These are phyloP conservation scores for Rhynchotus rufescens DNA, from an alignment of 2,797 vertebrate species.

Conservation along the genomic window DNA sequence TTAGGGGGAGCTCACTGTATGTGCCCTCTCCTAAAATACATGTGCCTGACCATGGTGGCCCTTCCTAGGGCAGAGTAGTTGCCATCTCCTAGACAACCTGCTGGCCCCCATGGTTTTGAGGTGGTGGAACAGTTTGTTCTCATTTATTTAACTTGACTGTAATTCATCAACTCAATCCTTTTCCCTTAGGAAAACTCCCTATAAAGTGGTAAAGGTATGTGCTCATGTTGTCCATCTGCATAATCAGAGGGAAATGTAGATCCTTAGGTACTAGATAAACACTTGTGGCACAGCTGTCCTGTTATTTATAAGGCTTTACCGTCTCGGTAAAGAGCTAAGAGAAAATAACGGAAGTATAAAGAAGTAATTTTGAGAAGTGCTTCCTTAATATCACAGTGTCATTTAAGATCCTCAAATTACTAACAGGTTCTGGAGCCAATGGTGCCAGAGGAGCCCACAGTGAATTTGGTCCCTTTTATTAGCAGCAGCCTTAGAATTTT, in stretches of 20 bases:
- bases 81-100: not conserved
- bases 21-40: not conserved
- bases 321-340: not conserved
- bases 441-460: not conserved
- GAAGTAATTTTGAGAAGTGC: not conserved
- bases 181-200: not conserved
- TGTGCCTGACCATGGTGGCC: rapidly evolving
- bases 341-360: not conserved
- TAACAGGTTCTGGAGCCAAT: not conserved
- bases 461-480: not conserved
- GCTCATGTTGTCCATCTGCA: rapidly evolving
- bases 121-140: not conserved
- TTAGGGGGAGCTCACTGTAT: not conserved
- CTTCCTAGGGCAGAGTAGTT: not conserved
- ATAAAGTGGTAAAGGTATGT: not conserved
- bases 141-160: not conserved
- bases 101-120: not conserved
- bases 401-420: not conserved
- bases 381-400: not conserved
- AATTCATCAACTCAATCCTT: not conserved
- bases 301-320: not conserved
- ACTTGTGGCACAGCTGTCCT: not conserved
- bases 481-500: not conserved
- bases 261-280: not conserved
- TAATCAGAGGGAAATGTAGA: not conserved